Base-by-base conservation (phyloP, 2,888 invertebrate species). In the Orthosia gothica region DNA sequence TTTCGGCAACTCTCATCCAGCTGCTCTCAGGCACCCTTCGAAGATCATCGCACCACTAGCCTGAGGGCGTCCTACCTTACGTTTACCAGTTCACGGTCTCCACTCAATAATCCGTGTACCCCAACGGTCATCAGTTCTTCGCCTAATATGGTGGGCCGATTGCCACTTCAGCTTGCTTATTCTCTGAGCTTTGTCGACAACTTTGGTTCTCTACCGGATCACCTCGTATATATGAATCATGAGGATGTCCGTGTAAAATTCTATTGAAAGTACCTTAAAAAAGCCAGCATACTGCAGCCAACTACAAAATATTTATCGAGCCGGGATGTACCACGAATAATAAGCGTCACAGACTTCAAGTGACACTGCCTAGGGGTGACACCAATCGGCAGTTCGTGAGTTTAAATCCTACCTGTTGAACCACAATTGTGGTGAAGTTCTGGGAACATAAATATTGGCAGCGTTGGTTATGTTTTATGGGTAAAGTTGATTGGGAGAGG, bases 391-490 rank as follows among this genome's bases (percentile, higher is more conserved):
- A 58, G 50, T 64, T 80, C 40, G 57, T 49, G 49, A 74, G 40
- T 23, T 73, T 61, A 61, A 79, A 50, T 16, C 62, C 52, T 52
- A 79, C 77, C 80, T 79, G 80, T 78, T 79, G 78, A 67, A 59
- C 49, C 16, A 59, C 47, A 59, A 80, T 68, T 59, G 61, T 66
- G 50, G 23, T 45, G 5, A 73, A 64, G 63, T 74, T 67, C 23
- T 13, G 32, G 52, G 5, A 18, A 18, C 23, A 23, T 67, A 59
- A 74, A 72, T 61, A 61, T 61, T 23, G 16, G 18, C 13, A 50
- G 64, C 7, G n/a, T 23, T 5, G 9, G 23, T 49, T 20, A 54
- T 47, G 11, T 45, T 66, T 45, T 52, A 13, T 59, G 26, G 16
- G 16, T n/a, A 16, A n/a, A 59, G 5, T 59, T 59, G 2, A 63